Conservation (phyloP, 2,113 vertebrate genomes). For the Fulica atra region DNA sequence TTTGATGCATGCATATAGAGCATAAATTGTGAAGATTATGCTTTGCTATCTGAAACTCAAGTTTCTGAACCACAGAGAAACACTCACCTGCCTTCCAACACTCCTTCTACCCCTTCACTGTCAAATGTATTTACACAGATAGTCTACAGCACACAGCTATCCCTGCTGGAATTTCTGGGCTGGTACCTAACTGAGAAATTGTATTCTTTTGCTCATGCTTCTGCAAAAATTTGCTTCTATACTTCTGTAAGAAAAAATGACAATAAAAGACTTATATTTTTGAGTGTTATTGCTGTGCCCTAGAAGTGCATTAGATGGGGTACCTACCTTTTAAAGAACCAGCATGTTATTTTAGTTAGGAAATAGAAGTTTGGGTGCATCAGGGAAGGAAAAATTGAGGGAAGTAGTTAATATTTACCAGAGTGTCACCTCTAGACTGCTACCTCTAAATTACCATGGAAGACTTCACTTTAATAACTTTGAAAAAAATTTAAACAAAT, state of each 20-base stretch:
- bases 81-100: background rate
- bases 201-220: background rate
- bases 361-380: background rate
- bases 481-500: background rate
- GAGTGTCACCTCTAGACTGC: background rate
- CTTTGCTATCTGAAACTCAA: fast-evolving
- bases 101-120: background rate
- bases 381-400: background rate
- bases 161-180: background rate
- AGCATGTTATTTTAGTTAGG: background rate
- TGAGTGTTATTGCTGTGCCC: background rate
- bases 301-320: background rate
- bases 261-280: background rate
- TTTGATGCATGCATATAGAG: background rate
- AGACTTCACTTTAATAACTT: background rate
- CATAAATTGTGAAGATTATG: background rate
- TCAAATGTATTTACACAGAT: background rate
- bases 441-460: background rate
- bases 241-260: background rate
- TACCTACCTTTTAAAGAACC: background rate
- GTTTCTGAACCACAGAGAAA: background rate
- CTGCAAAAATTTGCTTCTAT: background rate
- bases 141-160: background rate
- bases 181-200: background rate
- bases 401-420: background rate